A percentile compares a stretch with the other conserved stretches of the same genome.
phyloP scores from a whole-genome alignment of 1,140 invertebrate genomes.

The Diorhabda elongata region DNA sequence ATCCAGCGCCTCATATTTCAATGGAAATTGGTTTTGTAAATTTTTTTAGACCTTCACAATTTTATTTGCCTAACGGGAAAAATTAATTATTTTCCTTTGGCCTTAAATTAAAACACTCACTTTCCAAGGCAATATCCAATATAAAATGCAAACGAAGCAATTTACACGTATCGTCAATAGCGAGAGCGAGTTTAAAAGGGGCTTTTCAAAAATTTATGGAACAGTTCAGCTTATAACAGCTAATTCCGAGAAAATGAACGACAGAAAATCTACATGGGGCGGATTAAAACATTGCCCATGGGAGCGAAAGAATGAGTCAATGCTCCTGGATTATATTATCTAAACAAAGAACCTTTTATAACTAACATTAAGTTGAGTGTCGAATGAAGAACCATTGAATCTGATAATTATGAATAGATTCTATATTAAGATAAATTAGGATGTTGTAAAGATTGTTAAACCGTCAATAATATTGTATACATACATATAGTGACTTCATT shows the following conservation, averaged over 20 bases:
- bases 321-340: conserved; percentile 25
- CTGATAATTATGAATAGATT: too few relatives aligned
- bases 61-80: neutral
- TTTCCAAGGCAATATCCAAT: conserved; percentile 22
- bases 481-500: too few relatives aligned
- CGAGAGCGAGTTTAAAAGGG: conserved; percentile 24
- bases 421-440: too few relatives aligned
- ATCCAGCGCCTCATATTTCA: neutral
- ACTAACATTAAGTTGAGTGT: too few relatives aligned
- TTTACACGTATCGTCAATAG: conserved; percentile 26
- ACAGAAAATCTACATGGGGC: conserved; percentile 27
- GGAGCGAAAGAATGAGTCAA: conserved; percentile 28
- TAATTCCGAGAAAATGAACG: conserved; percentile 28
- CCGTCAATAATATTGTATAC: too few relatives aligned
- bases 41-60: neutral
- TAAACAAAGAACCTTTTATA: too few relatives aligned
- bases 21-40: neutral
- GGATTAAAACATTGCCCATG: conserved; percentile 30
- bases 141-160: conserved; percentile 28
- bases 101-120: conserved; percentile 18
- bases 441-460: too few relatives aligned
- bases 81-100: conserved; percentile 1
- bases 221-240: conserved; percentile 25
- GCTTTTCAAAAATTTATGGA: conserved; percentile 28
- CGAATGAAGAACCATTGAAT: too few relatives aligned